Conservation (phyloP, 2,113 vertebrate genomes). For the Arizona elegans region DNA sequence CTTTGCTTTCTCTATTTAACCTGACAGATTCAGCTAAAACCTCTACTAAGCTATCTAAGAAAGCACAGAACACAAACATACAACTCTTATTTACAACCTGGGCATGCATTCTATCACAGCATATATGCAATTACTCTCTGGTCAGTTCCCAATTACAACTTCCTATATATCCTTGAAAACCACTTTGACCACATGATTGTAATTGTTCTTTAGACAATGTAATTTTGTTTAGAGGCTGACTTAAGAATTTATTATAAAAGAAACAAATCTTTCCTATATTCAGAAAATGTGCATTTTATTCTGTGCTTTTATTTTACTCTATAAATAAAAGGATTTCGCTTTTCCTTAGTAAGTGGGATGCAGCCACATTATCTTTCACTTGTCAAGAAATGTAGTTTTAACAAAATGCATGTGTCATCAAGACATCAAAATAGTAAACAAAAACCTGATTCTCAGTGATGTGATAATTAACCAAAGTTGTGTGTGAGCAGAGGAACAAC, state of each 20-base stretch:
- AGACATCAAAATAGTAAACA: background rate
- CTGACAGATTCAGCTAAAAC: background rate
- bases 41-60: conserved; percentile 18
- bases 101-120: background rate
- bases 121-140: background rate
- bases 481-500: background rate
- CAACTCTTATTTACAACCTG: background rate
- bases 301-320: background rate
- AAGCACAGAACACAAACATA: background rate
- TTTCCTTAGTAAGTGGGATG: background rate
- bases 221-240: background rate
- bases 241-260: background rate
- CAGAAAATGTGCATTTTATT: background rate
- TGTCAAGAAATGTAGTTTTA: background rate
- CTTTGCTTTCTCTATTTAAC: conserved; percentile 15
- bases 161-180: background rate
- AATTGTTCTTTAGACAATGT: background rate
- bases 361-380: background rate
- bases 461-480: background rate
- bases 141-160: background rate
- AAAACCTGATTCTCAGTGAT: background rate
- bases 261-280: background rate
- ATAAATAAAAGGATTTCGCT: background rate
- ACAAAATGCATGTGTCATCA: background rate
- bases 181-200: background rate